Evolutionary conservation across 23 tunicate species (phyloP), one percentile per base, ranked within the genome.

Genomic region (Ciona savignyi): DNA sequence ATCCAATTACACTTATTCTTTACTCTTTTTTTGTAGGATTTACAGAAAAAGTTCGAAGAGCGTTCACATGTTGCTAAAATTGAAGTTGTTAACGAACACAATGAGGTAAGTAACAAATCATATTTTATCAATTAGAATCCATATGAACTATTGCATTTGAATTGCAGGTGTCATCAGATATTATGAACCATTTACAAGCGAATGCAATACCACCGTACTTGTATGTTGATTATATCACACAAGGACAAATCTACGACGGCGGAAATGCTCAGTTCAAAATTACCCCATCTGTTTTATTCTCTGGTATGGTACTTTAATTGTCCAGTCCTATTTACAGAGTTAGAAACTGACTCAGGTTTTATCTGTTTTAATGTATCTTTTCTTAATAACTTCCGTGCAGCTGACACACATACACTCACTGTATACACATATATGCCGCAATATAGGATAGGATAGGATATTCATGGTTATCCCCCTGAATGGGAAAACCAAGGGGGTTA

Each of bases 71-170:
- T 42, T 42, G 56, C 15, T 6, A 42, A 42, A 42, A 15, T 42
- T 42, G 56, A 42, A 9, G 56, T 42, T 9, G 56, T 42, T 42
- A 42, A 42, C 56, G 15, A 15, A 9, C 56, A 42, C 9, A 15
- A 42, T 42, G 56, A 42, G 56, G 56, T 42, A 42, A 42, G 56
- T n/a, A n/a, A n/a, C n/a, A n/a, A n/a, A n/a, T n/a, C n/a, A n/a
- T n/a, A n/a, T n/a, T n/a, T n/a, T n/a, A n/a, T n/a, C n/a, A n/a
- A n/a, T n/a, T n/a, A n/a, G n/a, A n/a, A n/a, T n/a, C n/a, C n/a
- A n/a, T n/a, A n/a, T n/a, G 15, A 42, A 42, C 15, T 42, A 15
- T 42, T 42, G 15, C 56, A 42, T 6, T 6, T 42, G 9, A 6
- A 42, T 42, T 42, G 11, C 56, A 42, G 56, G 15, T 42, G 9